phyloP scores from a whole-genome alignment of 2,888 invertebrate species.

The Polydrusus cervinus region DNA sequence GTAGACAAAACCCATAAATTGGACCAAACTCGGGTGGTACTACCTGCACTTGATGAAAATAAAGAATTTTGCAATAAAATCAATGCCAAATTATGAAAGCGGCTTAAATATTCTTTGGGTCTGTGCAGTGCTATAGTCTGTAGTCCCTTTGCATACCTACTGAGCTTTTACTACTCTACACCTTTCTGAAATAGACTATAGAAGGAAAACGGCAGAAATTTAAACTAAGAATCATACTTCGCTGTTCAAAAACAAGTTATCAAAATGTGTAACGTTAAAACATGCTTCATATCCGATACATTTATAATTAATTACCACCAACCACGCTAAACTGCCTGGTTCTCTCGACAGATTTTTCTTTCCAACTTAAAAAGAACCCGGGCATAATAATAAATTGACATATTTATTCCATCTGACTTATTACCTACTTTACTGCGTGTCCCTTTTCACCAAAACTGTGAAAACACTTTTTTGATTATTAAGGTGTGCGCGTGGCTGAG shows the following conservation, averaged over 20 bases:
- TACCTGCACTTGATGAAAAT: too few species aligned
- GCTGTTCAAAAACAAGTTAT: not conserved
- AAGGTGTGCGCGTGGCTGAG: slow-evolving; percentile 14
- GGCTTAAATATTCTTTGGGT: too few species aligned
- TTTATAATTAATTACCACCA: not conserved
- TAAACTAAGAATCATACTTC: too few species aligned
- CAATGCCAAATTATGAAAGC: too few species aligned
- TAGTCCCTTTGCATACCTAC: too few species aligned
- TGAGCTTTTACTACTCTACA: too few species aligned
- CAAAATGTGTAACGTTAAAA: not conserved
- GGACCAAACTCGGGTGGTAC: too few species aligned
- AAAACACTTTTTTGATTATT: slow-evolving; percentile 53
- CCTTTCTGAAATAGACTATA: too few species aligned
- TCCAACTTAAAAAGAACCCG: slow-evolving; percentile 41
- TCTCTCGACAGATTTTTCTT: slow-evolving; percentile 48
- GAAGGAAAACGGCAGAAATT: too few species aligned
- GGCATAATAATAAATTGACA: slow-evolving; percentile 51
- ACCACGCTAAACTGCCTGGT: slow-evolving; percentile 30
- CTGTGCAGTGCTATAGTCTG: too few species aligned
- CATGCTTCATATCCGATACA: slow-evolving; percentile 1
- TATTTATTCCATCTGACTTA: slow-evolving; percentile 53
- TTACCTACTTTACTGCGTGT: slow-evolving; percentile 54
- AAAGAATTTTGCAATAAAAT: too few species aligned
- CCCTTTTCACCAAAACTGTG: slow-evolving; percentile 53
- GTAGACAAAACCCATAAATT: too few species aligned